These are phyloP conservation scores for Chymomyza caudatula DNA, from an alignment of 2,888 invertebrate species.

Conservation along the genomic window DNA sequence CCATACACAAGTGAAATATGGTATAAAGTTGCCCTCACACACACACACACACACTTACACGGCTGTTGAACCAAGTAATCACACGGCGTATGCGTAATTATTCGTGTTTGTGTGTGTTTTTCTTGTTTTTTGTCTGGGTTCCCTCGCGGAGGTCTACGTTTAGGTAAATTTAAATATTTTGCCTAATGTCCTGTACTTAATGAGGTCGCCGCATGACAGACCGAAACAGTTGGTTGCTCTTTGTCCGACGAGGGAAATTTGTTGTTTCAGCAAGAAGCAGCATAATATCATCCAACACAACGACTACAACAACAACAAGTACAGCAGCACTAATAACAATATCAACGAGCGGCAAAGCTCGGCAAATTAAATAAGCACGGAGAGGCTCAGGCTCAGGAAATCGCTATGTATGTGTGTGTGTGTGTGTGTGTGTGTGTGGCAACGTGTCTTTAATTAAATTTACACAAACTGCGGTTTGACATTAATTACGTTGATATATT, in stretches of 20 bases:
- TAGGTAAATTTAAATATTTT: conserved; percentile 59
- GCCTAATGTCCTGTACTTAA: conserved; percentile 56
- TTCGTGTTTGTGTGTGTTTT: conserved; percentile 4
- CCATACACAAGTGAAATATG: background rate
- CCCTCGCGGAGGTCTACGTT: background rate
- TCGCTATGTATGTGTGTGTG: background rate
- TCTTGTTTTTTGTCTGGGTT: background rate
- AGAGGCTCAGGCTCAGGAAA: background rate
- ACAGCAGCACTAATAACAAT: conserved; percentile 26
- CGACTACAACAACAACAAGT: background rate
- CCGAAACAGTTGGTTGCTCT: background rate
- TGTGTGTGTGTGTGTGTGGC: conserved; percentile 23
- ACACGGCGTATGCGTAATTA: conserved; percentile 41
- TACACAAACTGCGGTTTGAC: conserved; percentile 49
- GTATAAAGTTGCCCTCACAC: background rate
- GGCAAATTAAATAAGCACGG: conserved; percentile 36
- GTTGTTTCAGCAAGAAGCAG: background rate
- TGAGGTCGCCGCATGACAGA: conserved; percentile 28
- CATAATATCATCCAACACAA: background rate
- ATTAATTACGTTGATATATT: conserved; percentile 40
- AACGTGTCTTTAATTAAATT: conserved; percentile 61
- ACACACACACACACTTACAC: conserved; percentile 8
- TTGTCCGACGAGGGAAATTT: background rate
- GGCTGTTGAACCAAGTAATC: conserved; percentile 21
- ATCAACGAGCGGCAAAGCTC: conserved; percentile 23